phyloP scores from a whole-genome alignment of 2,113 vertebrate species.

The Probosciger aterrimus region DNA sequence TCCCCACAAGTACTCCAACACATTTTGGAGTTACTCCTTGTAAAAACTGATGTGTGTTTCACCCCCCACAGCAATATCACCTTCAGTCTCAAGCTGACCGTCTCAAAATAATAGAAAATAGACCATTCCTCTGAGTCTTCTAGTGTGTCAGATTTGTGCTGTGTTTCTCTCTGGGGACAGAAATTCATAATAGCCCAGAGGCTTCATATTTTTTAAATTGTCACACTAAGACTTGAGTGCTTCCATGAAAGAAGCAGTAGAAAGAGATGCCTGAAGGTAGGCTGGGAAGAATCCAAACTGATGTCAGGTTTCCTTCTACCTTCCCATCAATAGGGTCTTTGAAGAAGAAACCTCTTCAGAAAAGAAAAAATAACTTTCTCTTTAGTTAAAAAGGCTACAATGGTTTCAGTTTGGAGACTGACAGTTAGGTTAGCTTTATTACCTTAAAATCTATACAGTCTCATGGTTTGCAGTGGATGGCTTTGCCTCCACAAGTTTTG shows the following conservation, averaged over 20 bases:
- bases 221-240: slow-evolving; percentile 39
- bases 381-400: slow-evolving; percentile 36
- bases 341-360: slow-evolving; percentile 43
- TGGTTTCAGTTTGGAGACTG: slow-evolving; percentile 37
- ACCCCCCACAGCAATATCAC: neutral
- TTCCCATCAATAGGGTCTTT: slow-evolving; percentile 51
- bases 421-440: slow-evolving; percentile 5
- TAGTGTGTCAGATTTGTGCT: neutral
- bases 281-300: slow-evolving; percentile 62
- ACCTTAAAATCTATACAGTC: slow-evolving; percentile 44
- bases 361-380: slow-evolving; percentile 42
- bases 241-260: slow-evolving; percentile 50
- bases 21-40: neutral
- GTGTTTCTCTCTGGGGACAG: slow-evolving; percentile 21
- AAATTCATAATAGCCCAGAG: slow-evolving; percentile 51
- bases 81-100: neutral
- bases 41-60: neutral
- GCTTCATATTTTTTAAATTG: slow-evolving; percentile 56
- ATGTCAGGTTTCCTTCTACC: slow-evolving; percentile 65
- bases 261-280: slow-evolving; percentile 55
- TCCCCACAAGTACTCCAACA: neutral
- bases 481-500: slow-evolving; percentile 44
- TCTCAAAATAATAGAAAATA: slow-evolving; percentile 13
- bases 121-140: neutral
- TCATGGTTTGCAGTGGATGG: neutral